Base-by-base conservation (phyloP, 1,140 invertebrate genomes). In the Rhizoglyphus robini region DNA sequence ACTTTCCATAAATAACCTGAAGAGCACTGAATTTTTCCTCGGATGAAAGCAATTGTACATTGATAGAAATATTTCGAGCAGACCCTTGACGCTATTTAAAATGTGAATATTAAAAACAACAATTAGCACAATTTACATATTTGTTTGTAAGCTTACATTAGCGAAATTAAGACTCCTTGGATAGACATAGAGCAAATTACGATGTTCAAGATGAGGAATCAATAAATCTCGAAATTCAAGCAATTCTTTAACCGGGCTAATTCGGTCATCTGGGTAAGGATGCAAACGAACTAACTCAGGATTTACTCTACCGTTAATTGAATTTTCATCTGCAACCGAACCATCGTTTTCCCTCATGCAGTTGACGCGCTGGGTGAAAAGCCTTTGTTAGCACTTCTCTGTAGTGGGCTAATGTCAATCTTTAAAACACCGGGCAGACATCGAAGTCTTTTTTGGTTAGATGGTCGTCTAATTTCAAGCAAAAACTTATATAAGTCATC, bases 401-500 rank as follows among this genome's bases (percentile, higher is more conserved):
- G n/a, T n/a, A n/a, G n/a, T n/a, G n/a, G n/a, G n/a, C n/a, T 88
- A 41, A 96, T 87, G 73, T 96, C 92, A 25, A 96, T 78, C 77
- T 93, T 94, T 29, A 96, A 78, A 20, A 82, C 72, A 75, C 78
- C 90, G 8, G 91, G 88, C 69, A 96, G 86, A 75, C 87, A 91
- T 78, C 96, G 96, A 1, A 94, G 79, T 74, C 91, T 85, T 74
- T 94, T 94, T 20, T 90, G 80, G 46, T 87, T 85, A 66, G 86
- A 86, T 1, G 91, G 89, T 41, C 88, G 79, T 75, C 90, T 90
- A 30, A 95, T 79, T 75, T 97, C 93, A 8, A 84, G 83, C 32
- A 97, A 74, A 73, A 93, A 88, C 77, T 96, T 97, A 75, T 91
- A 96, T 13, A 97, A 74, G 76, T 91, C 90, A 68, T 90, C 88